Conservation (phyloP, 2,888 invertebrate species). For the Caradrina clavipalpis region DNA sequence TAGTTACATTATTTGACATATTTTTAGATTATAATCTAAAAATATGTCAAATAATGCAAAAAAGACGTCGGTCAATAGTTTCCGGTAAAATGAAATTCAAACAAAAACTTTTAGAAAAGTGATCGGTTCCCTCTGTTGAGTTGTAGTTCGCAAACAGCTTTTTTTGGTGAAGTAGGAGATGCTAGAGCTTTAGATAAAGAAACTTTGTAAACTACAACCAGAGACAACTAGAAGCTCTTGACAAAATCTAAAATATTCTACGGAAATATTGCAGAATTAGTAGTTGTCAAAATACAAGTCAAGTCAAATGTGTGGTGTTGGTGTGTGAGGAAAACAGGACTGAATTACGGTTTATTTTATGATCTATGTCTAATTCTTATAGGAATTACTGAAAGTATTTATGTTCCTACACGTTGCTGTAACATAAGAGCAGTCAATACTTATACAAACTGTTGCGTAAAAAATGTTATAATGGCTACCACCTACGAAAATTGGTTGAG, state of each 20-base stretch:
- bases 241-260: not conserved
- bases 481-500: conserved; percentile 85
- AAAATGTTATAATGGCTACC: conserved; percentile 88
- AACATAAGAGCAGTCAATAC: conserved; percentile 46
- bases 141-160: not conserved
- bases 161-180: not conserved
- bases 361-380: conserved; percentile 66
- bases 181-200: not conserved
- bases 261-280: conserved; percentile 36
- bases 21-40: no score
- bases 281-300: conserved; percentile 59
- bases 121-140: no score
- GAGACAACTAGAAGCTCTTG: conserved; percentile 28
- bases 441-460: conserved; percentile 61
- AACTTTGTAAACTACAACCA: conserved; percentile 7
- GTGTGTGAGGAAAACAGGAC: conserved; percentile 77
- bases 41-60: no score
- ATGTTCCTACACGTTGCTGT: conserved; percentile 57
- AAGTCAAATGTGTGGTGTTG: conserved; percentile 70
- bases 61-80: no score
- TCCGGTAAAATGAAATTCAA: no score
- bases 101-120: no score
- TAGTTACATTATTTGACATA: no score
- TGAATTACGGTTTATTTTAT: conserved; percentile 73
- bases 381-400: conserved; percentile 65